phyloP scores from a whole-genome alignment of 2,797 vertebrate genomes.

The Pseudotriccus pelzelni region DNA sequence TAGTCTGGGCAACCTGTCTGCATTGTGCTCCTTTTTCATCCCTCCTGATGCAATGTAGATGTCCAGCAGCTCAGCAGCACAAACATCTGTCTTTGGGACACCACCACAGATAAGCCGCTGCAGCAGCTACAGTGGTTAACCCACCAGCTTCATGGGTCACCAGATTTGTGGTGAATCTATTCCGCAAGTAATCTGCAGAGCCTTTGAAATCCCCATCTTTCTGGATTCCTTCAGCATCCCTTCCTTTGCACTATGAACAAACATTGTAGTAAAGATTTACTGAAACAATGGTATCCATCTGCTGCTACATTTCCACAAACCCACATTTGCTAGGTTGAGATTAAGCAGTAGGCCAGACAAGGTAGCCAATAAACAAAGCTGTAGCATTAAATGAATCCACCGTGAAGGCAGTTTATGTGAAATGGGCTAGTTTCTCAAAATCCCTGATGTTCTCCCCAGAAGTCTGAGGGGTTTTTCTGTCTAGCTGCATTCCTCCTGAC shows the following conservation, averaged over 20 bases:
- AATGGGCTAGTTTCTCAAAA: neutral
- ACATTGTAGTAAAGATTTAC: neutral
- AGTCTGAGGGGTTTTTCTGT: neutral
- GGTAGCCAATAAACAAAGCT: neutral
- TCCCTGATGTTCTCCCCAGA: neutral
- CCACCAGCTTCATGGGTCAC: neutral
- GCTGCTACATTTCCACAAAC: neutral
- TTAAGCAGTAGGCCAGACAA: neutral
- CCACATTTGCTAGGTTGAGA: neutral
- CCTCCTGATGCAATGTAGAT: neutral
- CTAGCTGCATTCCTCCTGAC: neutral
- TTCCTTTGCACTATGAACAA: neutral
- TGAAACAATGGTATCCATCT: neutral
- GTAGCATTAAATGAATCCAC: neutral
- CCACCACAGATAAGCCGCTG: neutral
- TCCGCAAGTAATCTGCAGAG: neutral
- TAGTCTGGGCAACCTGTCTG: neutral
- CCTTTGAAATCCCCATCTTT: neutral
- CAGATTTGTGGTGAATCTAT: neutral
- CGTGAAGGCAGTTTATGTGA: neutral
- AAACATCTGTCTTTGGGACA: neutral
- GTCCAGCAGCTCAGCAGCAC: neutral
- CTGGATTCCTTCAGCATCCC: neutral
- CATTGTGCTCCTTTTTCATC: neutral
- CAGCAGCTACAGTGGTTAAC: rapidly evolving